phyloP scores from a whole-genome alignment of 2,113 vertebrate genomes.

The Eudyptes chrysolophus region DNA sequence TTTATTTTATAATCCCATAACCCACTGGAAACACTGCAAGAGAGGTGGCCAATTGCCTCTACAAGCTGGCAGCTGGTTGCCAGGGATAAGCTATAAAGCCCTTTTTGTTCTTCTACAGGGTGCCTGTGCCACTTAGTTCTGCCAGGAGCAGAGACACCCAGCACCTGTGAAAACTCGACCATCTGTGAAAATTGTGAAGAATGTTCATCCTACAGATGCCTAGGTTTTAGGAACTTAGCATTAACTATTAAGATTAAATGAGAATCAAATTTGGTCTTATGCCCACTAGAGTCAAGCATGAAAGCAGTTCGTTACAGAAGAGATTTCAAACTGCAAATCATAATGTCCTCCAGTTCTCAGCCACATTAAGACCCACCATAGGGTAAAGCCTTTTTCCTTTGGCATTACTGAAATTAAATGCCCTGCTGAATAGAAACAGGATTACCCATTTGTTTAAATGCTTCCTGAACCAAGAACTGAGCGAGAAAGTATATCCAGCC shows the following conservation, averaged over 20 bases:
- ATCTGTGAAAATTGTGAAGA: neutral
- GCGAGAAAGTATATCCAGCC: neutral
- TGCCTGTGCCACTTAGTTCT: neutral
- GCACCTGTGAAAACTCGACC: neutral
- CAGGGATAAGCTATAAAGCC: neutral
- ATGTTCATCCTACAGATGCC: neutral
- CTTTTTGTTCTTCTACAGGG: neutral
- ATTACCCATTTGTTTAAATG: neutral
- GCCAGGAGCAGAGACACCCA: neutral
- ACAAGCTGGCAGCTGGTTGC: neutral
- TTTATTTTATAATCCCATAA: constrained; percentile 3
- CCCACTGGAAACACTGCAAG: neutral
- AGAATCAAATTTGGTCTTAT: neutral
- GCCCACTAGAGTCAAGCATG: neutral
- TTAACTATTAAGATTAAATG: neutral
- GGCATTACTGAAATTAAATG: neutral
- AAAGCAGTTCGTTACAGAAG: neutral
- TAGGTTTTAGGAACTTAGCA: neutral
- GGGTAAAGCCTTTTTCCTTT: neutral
- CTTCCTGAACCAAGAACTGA: neutral
- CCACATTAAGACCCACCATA: neutral
- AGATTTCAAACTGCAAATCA: neutral
- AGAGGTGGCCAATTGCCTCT: neutral
- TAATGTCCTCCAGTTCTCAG: neutral
- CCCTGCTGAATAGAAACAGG: neutral